phyloP scores from a whole-genome alignment of 1,140 invertebrate species.

The Vollenhovia emeryi region DNA sequence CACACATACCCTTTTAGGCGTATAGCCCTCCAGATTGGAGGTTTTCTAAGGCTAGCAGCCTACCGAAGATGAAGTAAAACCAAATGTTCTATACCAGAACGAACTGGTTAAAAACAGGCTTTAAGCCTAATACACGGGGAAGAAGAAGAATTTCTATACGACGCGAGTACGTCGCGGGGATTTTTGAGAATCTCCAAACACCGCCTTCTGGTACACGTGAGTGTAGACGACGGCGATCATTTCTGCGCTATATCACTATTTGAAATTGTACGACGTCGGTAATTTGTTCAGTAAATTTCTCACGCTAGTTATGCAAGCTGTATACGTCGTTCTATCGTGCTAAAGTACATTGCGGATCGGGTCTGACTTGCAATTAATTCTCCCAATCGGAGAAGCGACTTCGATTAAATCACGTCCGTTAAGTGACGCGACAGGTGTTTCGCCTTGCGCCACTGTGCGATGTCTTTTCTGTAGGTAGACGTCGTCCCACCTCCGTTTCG shows the following conservation, averaged over 20 bases:
- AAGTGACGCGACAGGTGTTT: slow-evolving; percentile 10
- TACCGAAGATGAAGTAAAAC: too few species aligned
- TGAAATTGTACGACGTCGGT: not conserved
- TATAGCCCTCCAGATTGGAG: too few species aligned
- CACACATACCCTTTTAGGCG: too few species aligned
- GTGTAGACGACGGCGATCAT: not conserved
- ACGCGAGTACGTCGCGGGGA: not conserved
- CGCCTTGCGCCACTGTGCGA: not conserved
- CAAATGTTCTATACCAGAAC: too few species aligned
- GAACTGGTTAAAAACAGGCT: too few species aligned
- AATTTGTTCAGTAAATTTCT: not conserved
- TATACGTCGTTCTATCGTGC: not conserved
- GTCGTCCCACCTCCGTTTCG: slow-evolving; percentile 11
- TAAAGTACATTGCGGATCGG: not conserved
- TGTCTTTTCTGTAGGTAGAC: slow-evolving; percentile 7
- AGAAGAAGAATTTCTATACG: too few species aligned
- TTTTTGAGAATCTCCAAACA: not conserved
- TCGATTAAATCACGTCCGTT: slow-evolving; percentile 38
- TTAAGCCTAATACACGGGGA: too few species aligned
- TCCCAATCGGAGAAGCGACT: slow-evolving; percentile 29
- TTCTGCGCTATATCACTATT: not conserved
- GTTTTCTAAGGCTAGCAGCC: too few species aligned
- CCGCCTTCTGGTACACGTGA: not conserved
- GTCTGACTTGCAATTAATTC: slow-evolving; percentile 41
- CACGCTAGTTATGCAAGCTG: not conserved